Evolutionary conservation across 2,113 vertebrate species (phyloP), one percentile per base, ranked within the genome.

Genomic region (Dasypus novemcinctus): DNA sequence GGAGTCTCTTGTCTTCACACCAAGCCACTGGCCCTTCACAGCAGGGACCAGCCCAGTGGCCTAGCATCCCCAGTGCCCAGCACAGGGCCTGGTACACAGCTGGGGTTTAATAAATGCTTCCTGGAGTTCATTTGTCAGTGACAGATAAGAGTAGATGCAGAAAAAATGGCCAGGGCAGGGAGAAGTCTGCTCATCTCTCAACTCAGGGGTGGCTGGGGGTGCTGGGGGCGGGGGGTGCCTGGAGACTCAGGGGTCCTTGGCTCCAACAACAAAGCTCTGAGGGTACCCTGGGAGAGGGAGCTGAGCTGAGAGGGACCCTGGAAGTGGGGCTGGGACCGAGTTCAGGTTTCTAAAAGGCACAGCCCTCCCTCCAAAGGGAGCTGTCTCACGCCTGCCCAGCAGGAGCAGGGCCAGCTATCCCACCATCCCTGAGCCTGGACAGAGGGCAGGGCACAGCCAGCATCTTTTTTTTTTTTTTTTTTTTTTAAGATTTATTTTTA

Each of bases 61-160:
- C 74, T 59, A 57, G 33, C 7, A 54, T 41, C 27, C 80, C 63
- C 29, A 25, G 27, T 33, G 69, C 31, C 27, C 54, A 59, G 74
- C 29, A 25, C 14, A 90, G 27, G 66, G 36, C 75, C 85, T 83
- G 49, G 36, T 33, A 63, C 29, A 68, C 29, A 52, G 9, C 3
- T 88, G 83, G 38, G 41, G 49, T 88, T 85, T 81, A 93, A 49
- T 84, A 63, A 74, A 27, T 6, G 54, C 52, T 85, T 72, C 54
- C 79, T 43, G 43, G n/a, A 46, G 31, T 69, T 79, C 43, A 79
- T 74, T 64, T 80, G 18, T 81, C 63, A 63, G 23, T 31, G 68
- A 74, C 36, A 13, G 52, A 7, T 54, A 54, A 38, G 54, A 38
- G 20, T 33, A n/a, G 43, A 29, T 36, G 2, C 33, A 74, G 84